Base-by-base conservation (phyloP, 1,140 invertebrate genomes). In the Drosophila mauritiana region DNA sequence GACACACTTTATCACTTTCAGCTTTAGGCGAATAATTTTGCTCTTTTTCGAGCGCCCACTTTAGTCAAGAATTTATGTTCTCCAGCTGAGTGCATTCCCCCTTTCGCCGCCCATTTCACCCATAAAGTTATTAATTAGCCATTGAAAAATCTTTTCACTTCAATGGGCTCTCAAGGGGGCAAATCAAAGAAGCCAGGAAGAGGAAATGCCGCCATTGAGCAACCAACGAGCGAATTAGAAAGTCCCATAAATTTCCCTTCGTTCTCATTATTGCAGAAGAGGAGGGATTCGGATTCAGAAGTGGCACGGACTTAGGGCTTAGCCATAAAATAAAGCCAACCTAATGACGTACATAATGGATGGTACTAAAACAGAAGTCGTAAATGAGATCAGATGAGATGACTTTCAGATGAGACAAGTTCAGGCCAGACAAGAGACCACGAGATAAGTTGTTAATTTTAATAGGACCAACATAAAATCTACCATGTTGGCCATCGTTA, bases 301-400 rank as follows among this genome's bases (percentile, higher is more conserved):
- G 13, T 27, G 46, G 25, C 31, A 5, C 20, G 40, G 51, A 53
- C 15, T 61, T 65, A 45, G 25, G 48, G 57, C 46, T 74, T 43
- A 49, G 63, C 72, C 74, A 86, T 78, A 75, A 88, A 88, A 64
- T 42, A 53, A 45, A 54, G 61, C 69, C 82, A 72, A 57, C 63
- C 68, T 86, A 88, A 86, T 82, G 82, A 82, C 74, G 68, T 53
- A 56, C 82, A 78, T 85, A 78, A 85, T 77, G 51, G 48, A 31
- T 56, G 64, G 83, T 65, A 82, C 69, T 85, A 72, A 88, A 82
- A 88, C 67, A 75, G 53, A 39, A 82, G 78, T 78, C 82, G 75
- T 86, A 73, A 86, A 88, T 64, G 69, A 65, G 74, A 88, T 81
- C 43, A 75, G 70, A 78, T 78, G 63, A 48, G 68, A 65, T 58